Evolutionary conservation across 1,140 invertebrate species (phyloP), one percentile per base, ranked within the genome.

Genomic region (Bombus waltoni): DNA sequence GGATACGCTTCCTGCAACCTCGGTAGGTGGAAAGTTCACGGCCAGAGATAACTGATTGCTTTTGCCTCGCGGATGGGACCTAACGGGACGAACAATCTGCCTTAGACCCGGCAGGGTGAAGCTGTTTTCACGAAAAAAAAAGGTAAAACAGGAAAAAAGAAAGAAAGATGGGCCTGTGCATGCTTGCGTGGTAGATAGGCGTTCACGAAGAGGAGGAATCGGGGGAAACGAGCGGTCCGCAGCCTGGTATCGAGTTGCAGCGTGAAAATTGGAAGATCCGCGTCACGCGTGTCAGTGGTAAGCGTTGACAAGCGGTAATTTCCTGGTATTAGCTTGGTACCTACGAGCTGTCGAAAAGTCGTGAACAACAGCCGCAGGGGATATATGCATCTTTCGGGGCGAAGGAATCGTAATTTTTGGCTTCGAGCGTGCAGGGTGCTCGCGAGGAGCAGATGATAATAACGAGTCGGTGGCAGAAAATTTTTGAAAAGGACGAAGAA

Each of bases 51-150:
- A 90, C 89, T 88, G 89, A 90, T 90, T 90, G 89, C 87, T 86
- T 90, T 86, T 90, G 83, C 86, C 89, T 83, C 85, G 89, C 86
- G 87, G 87, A 88, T 80, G 90, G 73, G 80, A 86, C 83, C 87
- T 90, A 90, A 90, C 89, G 89, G 89, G 89, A 90, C 71, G 89
- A 73, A 88, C 85, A 90, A 88, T 90, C 89, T 88, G 53, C 75
- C 83, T 72, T 79, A 59, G 77, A 77, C 83, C 62, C 44, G 72
- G 44, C 42, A 79, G 38, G 62, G 62, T 85, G 87, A 65, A 68
- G 68, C 53, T 35, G 47, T 73, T 89, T 72, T 86, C 85, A 80
- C 80, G 87, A 3, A 62, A n/a, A 62, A 25, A 57, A n/a, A 62
- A 28, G 28, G n/a, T 11, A 62, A n/a, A 62, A n/a, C 25, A 62